Base-by-base conservation (phyloP, 2,113 vertebrate genomes). In the Nanorana parkeri region DNA sequence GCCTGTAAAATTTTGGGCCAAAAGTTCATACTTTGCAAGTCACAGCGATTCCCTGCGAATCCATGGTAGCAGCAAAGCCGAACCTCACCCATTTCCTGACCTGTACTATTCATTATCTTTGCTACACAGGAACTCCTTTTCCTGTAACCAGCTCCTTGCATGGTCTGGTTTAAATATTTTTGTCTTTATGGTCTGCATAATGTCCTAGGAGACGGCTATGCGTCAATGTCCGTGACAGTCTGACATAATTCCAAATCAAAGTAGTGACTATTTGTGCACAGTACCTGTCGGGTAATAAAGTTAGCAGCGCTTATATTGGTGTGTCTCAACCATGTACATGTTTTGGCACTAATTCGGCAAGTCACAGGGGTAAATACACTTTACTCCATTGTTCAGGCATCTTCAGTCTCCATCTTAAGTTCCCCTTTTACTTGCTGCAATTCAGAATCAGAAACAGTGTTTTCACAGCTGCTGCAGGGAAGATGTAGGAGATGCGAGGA, bases 291-390 rank as follows among this genome's bases (percentile, higher is more conserved):
- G 72, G 55, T 58, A 32, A 75, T 75, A 36, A 60, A 60, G 72
- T 75, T 36, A 75, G 72, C 28, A 60, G 19, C 11, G 54, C 28
- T 28, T 32, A 60, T 36, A 75, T 36, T 60, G 72, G 19, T 28
- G 55, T 75, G 72, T 36, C 54, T 28, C 55, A 55, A 74, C 54
- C n/a, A 26, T 15, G 26, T n/a, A 24, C 72, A 32, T 75, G 72
- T 60, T 75, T 75, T 75, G n/a, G 72, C 72, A 75, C 54, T 28
- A 75, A 60, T 60, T 21, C 19, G 26, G 72, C 5, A 75, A 60
- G 17, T 58, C 54, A 32, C 67, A 67, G 67, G 67, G 67, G 67
- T 47, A 68, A 68, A 68, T 21, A 47, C 32, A 47, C 67, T 11
- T 32, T n/a, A 68, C 67, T 68, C 36, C 55, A 32, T 29, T 21